phyloP scores from a whole-genome alignment of 92 coral and sea anemone genomes.

The Epizoanthus rinbou region DNA sequence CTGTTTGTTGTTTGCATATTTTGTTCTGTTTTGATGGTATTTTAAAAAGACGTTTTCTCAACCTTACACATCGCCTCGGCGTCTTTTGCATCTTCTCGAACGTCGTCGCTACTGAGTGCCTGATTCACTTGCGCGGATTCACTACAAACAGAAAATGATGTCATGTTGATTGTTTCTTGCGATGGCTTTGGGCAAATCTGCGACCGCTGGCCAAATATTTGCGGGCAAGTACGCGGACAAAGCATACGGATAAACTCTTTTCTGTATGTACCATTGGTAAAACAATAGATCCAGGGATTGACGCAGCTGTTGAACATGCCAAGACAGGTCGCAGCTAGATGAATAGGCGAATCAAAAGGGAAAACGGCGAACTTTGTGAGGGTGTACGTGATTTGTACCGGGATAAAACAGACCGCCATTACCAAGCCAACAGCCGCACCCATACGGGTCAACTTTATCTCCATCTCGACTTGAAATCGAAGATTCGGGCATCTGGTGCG shows the following conservation, averaged over 20 bases:
- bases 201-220: neutral
- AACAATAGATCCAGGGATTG: constrained; percentile 31
- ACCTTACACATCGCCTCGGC: too few relatives aligned
- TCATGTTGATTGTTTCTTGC: constrained; percentile 1
- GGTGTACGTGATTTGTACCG: constrained; percentile 15
- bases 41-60: too few relatives aligned
- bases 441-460: constrained; percentile 25
- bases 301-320: constrained; percentile 35
- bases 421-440: constrained; percentile 8
- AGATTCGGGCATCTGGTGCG: neutral
- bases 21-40: too few relatives aligned
- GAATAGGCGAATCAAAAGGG: neutral
- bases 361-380: constrained; percentile 17
- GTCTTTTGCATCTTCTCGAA: too few relatives aligned
- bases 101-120: too few relatives aligned
- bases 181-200: neutral
- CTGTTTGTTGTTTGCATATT: too few relatives aligned
- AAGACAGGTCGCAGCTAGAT: neutral
- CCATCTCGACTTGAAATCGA: neutral
- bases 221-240: constrained; percentile 4
- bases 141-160: neutral
- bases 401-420: constrained; percentile 23
- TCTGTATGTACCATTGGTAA: constrained; percentile 17
- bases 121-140: too few relatives aligned
- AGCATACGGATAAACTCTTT: constrained; percentile 12